These are phyloP conservation scores for Bubo scandiacus DNA, from an alignment of 2,113 vertebrate genomes.

Conservation along the genomic window DNA sequence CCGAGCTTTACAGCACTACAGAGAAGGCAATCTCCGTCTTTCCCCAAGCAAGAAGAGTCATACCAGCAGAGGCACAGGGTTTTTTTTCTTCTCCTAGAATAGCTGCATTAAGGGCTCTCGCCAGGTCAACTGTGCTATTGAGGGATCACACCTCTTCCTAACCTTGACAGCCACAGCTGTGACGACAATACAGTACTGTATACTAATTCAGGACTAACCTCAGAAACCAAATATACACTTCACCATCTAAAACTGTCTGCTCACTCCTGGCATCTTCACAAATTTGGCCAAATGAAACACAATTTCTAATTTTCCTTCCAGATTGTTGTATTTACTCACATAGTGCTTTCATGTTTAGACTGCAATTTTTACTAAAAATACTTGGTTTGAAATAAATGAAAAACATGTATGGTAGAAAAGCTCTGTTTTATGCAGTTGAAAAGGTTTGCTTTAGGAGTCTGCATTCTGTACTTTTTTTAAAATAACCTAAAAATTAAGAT, in stretches of 20 bases:
- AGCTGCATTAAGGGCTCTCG: neutral
- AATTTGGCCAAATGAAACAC: neutral
- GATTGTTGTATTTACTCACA: constrained; percentile 1
- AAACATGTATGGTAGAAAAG: neutral
- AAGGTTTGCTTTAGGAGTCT: neutral
- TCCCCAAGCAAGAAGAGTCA: neutral
- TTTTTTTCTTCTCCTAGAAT: neutral
- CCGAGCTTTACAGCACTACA: neutral
- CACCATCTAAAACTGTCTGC: neutral
- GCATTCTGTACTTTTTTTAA: neutral
- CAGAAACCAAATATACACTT: constrained; percentile 46
- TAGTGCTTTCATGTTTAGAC: neutral
- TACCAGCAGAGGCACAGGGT: neutral
- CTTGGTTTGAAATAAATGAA: neutral
- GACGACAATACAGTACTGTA: neutral
- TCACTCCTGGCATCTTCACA: neutral
- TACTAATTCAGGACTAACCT: constrained; percentile 32
- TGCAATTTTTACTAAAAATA: constrained; percentile 43
- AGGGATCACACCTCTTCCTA: constrained; percentile 33
- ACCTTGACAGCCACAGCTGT: constrained; percentile 20
- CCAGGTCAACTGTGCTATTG: neutral
- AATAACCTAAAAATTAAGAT: neutral
- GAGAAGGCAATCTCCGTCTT: neutral
- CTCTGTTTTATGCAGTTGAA: neutral
- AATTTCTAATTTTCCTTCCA: neutral